Base-by-base conservation (phyloP, 1,140 invertebrate genomes). In the Drosophila watanabei region DNA sequence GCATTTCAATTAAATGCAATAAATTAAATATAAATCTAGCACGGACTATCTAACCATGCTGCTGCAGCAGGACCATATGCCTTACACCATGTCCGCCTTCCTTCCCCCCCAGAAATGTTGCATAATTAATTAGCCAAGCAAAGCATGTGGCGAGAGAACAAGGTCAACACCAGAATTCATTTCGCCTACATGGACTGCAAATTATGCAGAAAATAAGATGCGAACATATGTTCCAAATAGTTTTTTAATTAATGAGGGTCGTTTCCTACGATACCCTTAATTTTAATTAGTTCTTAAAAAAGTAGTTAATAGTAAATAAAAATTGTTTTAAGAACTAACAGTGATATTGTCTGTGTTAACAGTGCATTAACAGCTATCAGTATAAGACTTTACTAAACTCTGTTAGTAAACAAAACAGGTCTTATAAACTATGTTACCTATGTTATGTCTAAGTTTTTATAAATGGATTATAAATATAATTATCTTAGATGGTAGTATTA, bases 1-100 rank as follows among this genome's bases (percentile, higher is more conserved):
- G 73, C 68, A 80, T 79, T 85, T 79, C 73, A 86, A 79, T 86
- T 85, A 81, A 75, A 86, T 63, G 68, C 68, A 81, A 82, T 82
- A 82, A 82, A 85, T 85, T 85, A 62, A 85, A 63, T 69, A 71
- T 49, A 65, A 18, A 45, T 63, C 49, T 41, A 48, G 58, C 37
- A 71, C 45, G 62, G 16, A 43, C 14, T 54, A 41, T 46, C 58
- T 56, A 75, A 41, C 41, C 70, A 43, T 20, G 20, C 43, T 24
- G 32, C 14, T 18, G 14, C 14, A 16, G 14, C n/a, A 54, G 8
- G 24, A 11, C 20, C 14, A 69, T 35, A 66, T 68, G 65, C 61
- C 56, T 33, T 24, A 58, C 49, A 16, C 51, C 51, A 30, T 58
- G 54, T 69, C 49, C 73, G 51, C 73, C 49, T 45, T 35, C 48